Evolutionary conservation across 2,113 vertebrate species (phyloP), one percentile per base, ranked within the genome.

Genomic region (Neofelis nebulosa): DNA sequence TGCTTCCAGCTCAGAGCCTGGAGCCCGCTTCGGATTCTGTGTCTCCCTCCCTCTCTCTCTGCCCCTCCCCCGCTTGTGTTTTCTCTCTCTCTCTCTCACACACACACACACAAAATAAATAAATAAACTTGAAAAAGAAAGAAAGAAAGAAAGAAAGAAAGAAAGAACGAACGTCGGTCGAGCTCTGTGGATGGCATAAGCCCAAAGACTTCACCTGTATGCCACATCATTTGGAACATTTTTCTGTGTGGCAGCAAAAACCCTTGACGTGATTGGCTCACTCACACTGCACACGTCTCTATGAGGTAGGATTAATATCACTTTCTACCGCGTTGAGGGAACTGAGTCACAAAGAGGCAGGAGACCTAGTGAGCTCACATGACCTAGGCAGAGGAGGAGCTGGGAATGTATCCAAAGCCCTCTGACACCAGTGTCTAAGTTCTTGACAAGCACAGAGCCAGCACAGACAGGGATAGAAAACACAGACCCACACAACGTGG

Each of bases 391-490:
- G 29, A 78, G 4, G 57, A 2, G 68, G 13, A 29, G 7, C 57
- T 10, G 18, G 15, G 16, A 48, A 91, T 19, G 14, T 84, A 31
- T 19, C 3, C n/a, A 19, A 50, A 74, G 48, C 27, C 16, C 48
- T 63, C 12, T 25, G n/a, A 36, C 7, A 25, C 25, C n/a, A 23
- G 16, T 0, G 0, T 45, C 41, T 66, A 65, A 63, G 18, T 13
- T 85, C 71, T 38, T 19, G 29, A 33, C 9, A 8, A 41, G 31
- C 74, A 27, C 1, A 48, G 38, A 96, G 55, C 68, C 36, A n/a
- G 13, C 41, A 52, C 50, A 36, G 25, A 36, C 0, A 38, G 74
- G 25, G 15, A 25, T 0, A 2, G 61, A 88, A 74, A 74, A 7
- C 45, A 61, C 33, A 82, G 57, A 29, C 18, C 55, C 23, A 2